phyloP scores from a whole-genome alignment of 2,797 vertebrate species.

The Anguilla megastoma region DNA sequence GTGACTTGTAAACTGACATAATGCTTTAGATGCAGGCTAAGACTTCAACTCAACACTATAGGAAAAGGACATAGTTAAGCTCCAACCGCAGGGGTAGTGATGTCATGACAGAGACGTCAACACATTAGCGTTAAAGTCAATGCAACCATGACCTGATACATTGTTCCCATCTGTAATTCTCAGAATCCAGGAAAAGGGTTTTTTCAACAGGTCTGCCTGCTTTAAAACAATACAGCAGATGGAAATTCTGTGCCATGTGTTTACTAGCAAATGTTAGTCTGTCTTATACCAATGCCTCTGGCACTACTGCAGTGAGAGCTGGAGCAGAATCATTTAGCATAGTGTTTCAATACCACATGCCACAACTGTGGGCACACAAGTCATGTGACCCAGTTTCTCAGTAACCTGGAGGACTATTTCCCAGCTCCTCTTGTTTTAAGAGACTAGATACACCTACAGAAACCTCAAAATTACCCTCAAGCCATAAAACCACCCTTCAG shows the following conservation, averaged over 20 bases:
- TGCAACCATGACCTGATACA: neutral
- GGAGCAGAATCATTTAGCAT: neutral
- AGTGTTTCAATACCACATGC: slow-evolving; percentile 3
- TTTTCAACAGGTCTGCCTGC: neutral
- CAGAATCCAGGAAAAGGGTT: neutral
- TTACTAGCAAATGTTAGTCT: neutral
- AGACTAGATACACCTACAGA: neutral
- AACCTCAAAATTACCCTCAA: neutral
- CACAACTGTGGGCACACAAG: neutral
- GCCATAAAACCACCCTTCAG: slow-evolving; percentile 5
- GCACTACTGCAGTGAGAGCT: neutral
- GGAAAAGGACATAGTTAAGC: neutral
- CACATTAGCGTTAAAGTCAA: neutral
- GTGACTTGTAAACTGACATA: neutral
- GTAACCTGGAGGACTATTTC: neutral
- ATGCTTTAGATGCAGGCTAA: neutral
- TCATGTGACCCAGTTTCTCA: neutral
- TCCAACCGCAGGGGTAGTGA: neutral
- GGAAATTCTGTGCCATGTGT: neutral
- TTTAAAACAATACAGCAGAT: neutral
- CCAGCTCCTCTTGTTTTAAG: neutral
- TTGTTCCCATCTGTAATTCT: neutral
- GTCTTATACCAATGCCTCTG: neutral
- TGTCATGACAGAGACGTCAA: neutral
- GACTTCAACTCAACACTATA: neutral